Percentiles rank a stretch among this genome's conserved stretches.
Conservation (phyloP, 2,797 vertebrate species). For the Rhinogobio ventralis region DNA sequence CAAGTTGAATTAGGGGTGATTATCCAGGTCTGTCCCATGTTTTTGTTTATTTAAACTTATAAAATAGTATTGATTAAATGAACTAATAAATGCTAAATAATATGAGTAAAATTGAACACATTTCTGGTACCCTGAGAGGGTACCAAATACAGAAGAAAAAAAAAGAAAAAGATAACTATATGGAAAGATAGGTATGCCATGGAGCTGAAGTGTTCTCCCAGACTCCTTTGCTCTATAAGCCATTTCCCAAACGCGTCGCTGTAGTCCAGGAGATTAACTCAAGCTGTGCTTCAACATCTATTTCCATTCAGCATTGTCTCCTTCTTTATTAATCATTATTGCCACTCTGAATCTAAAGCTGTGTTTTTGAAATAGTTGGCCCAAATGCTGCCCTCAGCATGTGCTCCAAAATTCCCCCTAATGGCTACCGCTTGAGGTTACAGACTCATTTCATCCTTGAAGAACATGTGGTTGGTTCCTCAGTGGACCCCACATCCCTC, state of each 20-base stretch:
- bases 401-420: constrained; percentile 72
- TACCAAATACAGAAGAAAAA: neutral
- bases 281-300: constrained; percentile 60
- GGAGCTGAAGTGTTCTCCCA: neutral
- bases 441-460: constrained; percentile 74
- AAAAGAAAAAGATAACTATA: neutral
- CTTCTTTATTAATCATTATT: constrained; percentile 77
- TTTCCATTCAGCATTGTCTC: constrained; percentile 73
- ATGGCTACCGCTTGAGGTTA: constrained; percentile 70
- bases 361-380: constrained; percentile 71
- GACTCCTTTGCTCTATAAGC: neutral
- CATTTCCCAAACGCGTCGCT: neutral
- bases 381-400: constrained; percentile 72
- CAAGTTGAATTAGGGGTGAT: neutral
- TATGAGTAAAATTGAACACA: neutral
- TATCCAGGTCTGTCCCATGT: neutral
- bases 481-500: constrained; percentile 70
- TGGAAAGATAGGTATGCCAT: neutral
- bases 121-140: neutral
- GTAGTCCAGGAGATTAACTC: constrained; percentile 64
- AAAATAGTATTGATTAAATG: neutral
- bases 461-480: constrained; percentile 72
- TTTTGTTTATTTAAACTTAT: neutral
- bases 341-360: constrained; percentile 66
- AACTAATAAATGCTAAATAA: neutral